Percentiles rank a stretch among this genome's conserved stretches.
These are phyloP conservation scores for Lithodes maja DNA, from an alignment of 2,888 invertebrate genomes.

Conservation along the genomic window DNA sequence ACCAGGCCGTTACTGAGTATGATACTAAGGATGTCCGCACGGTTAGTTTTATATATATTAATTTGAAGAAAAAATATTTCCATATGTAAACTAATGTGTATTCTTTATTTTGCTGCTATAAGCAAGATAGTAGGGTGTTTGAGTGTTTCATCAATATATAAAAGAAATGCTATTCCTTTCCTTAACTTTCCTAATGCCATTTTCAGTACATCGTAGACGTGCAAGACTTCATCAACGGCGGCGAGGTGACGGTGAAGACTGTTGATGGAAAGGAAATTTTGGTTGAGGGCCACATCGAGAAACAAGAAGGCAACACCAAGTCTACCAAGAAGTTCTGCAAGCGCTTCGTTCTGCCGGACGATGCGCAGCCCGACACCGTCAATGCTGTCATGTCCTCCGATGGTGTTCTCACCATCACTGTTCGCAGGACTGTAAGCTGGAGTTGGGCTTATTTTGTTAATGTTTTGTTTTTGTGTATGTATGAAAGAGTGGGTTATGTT, in stretches of 20 bases:
- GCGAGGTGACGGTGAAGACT: conserved; percentile 57
- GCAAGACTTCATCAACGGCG: conserved; percentile 59
- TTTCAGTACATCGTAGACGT: conserved; percentile 61
- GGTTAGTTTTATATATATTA: conserved; percentile 26
- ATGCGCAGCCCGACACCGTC: not conserved
- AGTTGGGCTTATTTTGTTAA: no score
- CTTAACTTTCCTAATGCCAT: no score
- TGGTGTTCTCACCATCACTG: conserved; percentile 32
- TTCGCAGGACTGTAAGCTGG: conserved; percentile 10
- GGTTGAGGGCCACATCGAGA: conserved; percentile 56
- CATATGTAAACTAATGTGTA: not conserved
- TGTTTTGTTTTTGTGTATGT: no score
- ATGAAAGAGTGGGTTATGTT: no score
- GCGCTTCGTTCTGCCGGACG: conserved; percentile 30
- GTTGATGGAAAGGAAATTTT: conserved; percentile 56
- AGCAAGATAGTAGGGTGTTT: no score
- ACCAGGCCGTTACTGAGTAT: conserved; percentile 42
- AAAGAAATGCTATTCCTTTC: not conserved
- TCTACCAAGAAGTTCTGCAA: conserved; percentile 57
- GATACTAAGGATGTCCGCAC: conserved; percentile 56
- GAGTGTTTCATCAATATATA: not conserved
- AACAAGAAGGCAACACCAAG: conserved; percentile 37
- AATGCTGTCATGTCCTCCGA: conserved; percentile 44
- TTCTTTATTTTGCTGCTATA: not conserved
- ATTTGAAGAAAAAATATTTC: no score